Evolutionary conservation across 1,140 invertebrate genomes (phyloP), one percentile per base, ranked within the genome.

Genomic region (Drosophila azteca): DNA sequence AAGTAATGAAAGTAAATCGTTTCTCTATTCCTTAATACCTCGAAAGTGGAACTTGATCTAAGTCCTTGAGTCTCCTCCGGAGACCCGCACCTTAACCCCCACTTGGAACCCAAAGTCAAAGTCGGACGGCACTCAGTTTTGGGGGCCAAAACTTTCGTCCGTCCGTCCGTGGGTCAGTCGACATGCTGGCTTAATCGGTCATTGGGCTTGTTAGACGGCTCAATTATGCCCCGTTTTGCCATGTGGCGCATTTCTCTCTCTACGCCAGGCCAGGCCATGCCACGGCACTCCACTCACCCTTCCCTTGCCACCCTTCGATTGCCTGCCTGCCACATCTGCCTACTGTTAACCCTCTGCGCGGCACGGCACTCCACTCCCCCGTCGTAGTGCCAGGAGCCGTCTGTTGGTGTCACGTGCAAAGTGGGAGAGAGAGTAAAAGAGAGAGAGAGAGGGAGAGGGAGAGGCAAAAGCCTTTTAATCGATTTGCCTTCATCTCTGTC

Each of bases 191-290:
- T 87, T 84, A 84, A 84, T 84, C 81, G 81, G 77, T 87, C 82
- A 87, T 84, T 84, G 81, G 81, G 81, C 82, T 84, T 87, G 81
- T 87, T 84, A 81, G 85, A 87, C 82, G 79, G 81, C 81, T 84
- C 81, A 87, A 84, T 84, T 84, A 84, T 87, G 81, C 61, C 70
- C 35, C 82, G 79, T 87, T 74, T 84, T 77, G 82, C 80, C 80
- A 85, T 84, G 80, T 85, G 80, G 66, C 72, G 71, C 76, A 84
- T 73, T 73, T 73, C 73, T 69, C 61, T 82, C 57, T 71, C 60
- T 46, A 35, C 35, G 4, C 26, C 17, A 20, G 4, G 4, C 26
- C 17, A 20, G 4, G 6, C 22, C 20, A 48, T 1, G 29, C 22
- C 43, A 20, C 31, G 26, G 11, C 8, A 29, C 43, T 31, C 24